Base-by-base conservation (phyloP, 2,888 invertebrate genomes). In the Chaitophorus viminalis region DNA sequence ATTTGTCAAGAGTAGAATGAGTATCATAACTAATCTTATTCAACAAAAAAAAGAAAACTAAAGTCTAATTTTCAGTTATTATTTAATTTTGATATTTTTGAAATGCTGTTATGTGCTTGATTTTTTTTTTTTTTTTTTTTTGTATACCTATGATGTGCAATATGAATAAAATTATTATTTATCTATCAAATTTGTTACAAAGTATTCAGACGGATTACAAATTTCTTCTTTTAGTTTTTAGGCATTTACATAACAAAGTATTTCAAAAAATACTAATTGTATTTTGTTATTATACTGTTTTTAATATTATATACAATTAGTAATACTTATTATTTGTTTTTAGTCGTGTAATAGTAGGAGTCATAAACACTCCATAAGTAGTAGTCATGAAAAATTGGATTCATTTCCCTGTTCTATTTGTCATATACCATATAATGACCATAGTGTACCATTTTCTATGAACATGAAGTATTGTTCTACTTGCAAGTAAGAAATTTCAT, bases 351-450 rank as follows among this genome's bases (percentile, higher is more conserved):
- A 31, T 46, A 86, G 39, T n/a, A 87, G 31, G 81, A 39, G 39
- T 72, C 46, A 87, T 81, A 87, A 87, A 65, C 87, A 87, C 60
- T 87, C 86, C 6, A 60, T 74, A 79, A 87, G 81, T 65, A 79
- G 75, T 79, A 87, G 81, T 75, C 74, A 87, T 78, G 87, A 87
- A 81, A 88, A 88, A 92, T 92, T 89, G 90, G 91, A 76, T 88
- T 90, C 39, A 89, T 90, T 65, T 33, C 91, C 91, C 46, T 95
- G 94, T 90, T 91, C 92, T 52, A 90, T 94, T 46, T 95, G 95
- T 89, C 98, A 99, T 91, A 94, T 98, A 90, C 98, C 98, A 0
- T 98, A 98, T 91, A 94, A 93, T 90, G 93, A 94, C 82, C 92
- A 93, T 60, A 94, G 94, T 78, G 93, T 95, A 72, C 96, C 96